Evolutionary conservation across 2,113 vertebrate species (phyloP).

Genomic region (Strix uralensis): DNA sequence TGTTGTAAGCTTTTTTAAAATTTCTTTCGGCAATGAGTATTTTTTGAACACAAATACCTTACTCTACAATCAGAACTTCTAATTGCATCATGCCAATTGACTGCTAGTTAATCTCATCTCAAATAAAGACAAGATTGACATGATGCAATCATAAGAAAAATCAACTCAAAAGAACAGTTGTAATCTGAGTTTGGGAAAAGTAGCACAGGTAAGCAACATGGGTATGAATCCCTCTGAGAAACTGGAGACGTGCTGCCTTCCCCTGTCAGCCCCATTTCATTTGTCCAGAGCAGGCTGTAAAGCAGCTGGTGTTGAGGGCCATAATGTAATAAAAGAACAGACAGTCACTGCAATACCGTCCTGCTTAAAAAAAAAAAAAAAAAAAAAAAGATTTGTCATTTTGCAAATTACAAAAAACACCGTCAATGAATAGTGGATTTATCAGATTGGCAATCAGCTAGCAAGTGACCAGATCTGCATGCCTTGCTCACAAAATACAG

Average conservation of each 20-base stretch:
- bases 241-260: neutral
- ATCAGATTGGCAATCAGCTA: neutral
- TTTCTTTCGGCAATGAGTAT: neutral
- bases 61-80: neutral
- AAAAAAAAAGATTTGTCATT: neutral
- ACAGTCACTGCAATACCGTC: neutral
- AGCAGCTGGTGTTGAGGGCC: neutral
- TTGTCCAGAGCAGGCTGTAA: neutral
- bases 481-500: neutral
- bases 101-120: neutral
- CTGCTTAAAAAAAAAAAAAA: neutral
- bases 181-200: neutral
- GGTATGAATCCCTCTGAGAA: neutral
- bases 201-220: neutral
- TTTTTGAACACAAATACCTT: neutral
- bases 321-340: neutral
- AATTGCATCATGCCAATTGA: neutral
- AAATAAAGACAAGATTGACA: neutral
- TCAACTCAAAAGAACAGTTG: neutral
- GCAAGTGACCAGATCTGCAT: neutral
- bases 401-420: neutral
- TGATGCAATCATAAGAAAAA: slow-evolving; percentile 12
- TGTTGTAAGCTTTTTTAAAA: neutral
- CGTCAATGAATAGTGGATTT: neutral
- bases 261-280: neutral